Evolutionary conservation across 2,888 invertebrate genomes (phyloP).

Genomic region (Sturmia bella): DNA sequence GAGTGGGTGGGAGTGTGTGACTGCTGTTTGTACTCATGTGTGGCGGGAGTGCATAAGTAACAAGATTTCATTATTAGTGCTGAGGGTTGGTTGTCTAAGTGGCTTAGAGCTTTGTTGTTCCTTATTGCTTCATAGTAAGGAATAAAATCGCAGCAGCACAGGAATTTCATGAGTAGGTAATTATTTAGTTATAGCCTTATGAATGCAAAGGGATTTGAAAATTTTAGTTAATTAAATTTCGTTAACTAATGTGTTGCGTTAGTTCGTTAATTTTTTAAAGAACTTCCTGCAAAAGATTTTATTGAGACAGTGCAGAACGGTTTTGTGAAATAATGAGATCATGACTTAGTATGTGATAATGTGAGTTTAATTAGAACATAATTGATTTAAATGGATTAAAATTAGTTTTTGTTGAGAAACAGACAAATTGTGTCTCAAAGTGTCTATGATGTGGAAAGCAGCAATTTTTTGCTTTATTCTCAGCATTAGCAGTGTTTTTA

Average conservation of each 20-base stretch:
- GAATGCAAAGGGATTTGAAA: not conserved
- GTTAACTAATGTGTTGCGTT: not conserved
- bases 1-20: not conserved
- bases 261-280: not conserved
- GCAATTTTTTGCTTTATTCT: no score
- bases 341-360: no score
- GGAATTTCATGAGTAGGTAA: not conserved
- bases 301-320: no score
- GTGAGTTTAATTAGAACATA: no score
- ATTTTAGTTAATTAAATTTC: not conserved
- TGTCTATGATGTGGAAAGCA: no score
- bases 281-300: no score
- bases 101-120: slow-evolving; percentile 8
- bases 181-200: not conserved
- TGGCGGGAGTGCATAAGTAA: slow-evolving; percentile 14
- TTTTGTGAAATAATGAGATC: no score
- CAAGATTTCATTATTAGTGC: slow-evolving; percentile 37
- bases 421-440: no score
- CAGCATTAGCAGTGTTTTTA: no score
- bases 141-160: not conserved
- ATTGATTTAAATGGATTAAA: no score
- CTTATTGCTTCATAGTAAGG: not conserved
- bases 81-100: slow-evolving; percentile 30
- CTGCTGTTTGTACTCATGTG: not conserved
- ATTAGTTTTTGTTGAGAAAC: no score